Conservation (phyloP, 1,140 invertebrate genomes). For the Drosophila cardini region DNA sequence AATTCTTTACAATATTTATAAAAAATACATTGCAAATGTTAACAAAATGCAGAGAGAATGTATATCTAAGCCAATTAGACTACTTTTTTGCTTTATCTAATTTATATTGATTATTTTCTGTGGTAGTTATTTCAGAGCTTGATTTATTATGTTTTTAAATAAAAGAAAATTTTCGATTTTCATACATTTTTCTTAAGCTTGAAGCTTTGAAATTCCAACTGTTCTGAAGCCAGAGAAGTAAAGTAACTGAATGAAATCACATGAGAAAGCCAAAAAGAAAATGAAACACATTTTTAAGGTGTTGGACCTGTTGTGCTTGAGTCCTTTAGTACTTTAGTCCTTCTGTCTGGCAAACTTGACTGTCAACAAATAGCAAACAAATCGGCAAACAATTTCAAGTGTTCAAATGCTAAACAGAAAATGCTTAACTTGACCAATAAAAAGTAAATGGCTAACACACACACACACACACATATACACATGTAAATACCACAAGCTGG, state of each 20-base stretch:
- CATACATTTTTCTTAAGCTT: no score
- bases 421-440: slow-evolving; percentile 61
- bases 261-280: not conserved
- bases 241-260: not conserved
- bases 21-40: no score
- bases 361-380: slow-evolving; percentile 52
- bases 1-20: no score
- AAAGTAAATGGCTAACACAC: slow-evolving; percentile 57
- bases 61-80: no score
- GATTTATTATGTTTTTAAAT: no score
- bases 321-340: slow-evolving; percentile 20
- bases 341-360: slow-evolving; percentile 34
- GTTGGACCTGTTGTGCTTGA: slow-evolving; percentile 7
- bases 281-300: not conserved
- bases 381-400: slow-evolving; percentile 60
- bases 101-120: no score
- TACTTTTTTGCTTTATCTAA: no score
- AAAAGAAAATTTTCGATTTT: no score
- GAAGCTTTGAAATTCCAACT: no score
- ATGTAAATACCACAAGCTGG: slow-evolving; percentile 46
- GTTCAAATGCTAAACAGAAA: slow-evolving; percentile 58
- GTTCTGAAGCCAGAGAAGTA: no score
- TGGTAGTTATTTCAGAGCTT: no score
- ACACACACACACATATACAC: slow-evolving; percentile 32
- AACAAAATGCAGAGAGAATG: no score